phyloP scores from a whole-genome alignment of 2,113 vertebrate genomes.

The Crocuta crocuta region DNA sequence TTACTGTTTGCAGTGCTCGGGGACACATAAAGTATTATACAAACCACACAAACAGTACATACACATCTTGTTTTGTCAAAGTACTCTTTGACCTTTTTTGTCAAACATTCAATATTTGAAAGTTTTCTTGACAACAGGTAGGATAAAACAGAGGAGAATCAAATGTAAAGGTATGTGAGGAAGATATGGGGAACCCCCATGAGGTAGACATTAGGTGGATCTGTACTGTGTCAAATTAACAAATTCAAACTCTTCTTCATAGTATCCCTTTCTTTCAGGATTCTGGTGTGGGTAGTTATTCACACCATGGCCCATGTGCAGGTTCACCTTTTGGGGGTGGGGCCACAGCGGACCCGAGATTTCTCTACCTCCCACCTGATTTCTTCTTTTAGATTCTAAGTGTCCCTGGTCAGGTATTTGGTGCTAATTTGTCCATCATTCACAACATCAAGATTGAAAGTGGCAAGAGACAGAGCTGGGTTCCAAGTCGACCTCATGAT shows the following conservation, averaged over 20 bases:
- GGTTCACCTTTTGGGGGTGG: fast-evolving
- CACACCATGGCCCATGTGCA: fast-evolving
- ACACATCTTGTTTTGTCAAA: background rate
- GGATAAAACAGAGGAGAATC: background rate
- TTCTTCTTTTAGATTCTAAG: background rate
- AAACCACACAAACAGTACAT: background rate
- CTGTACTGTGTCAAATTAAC: background rate
- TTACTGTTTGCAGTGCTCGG: background rate
- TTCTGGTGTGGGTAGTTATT: fast-evolving
- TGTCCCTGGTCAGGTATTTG: background rate
- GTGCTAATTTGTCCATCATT: background rate
- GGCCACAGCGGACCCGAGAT: fast-evolving
- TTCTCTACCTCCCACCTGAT: background rate
- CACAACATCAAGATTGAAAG: background rate
- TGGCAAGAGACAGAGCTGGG: fast-evolving
- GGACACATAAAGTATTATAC: background rate
- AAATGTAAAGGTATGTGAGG: background rate
- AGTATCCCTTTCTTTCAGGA: background rate
- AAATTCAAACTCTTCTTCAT: background rate
- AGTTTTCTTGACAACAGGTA: background rate
- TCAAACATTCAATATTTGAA: background rate
- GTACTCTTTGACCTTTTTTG: background rate
- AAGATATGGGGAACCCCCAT: background rate
- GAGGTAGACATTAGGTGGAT: background rate
- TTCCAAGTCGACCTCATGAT: background rate